These are phyloP conservation scores for Amazona guildingii DNA, from an alignment of 2,113 vertebrate species.

Conservation along the genomic window DNA sequence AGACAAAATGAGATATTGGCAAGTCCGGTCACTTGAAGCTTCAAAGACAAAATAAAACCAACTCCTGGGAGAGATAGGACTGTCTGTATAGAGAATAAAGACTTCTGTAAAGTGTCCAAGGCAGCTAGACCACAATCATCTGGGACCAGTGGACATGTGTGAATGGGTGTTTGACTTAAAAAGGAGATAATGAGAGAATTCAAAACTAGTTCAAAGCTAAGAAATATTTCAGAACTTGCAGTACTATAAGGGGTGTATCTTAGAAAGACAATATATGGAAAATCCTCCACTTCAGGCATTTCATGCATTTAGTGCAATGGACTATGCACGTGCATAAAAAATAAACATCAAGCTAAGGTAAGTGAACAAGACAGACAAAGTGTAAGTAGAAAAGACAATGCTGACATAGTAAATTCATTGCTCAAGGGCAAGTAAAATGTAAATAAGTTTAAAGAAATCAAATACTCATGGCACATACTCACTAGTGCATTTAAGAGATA, in stretches of 20 bases:
- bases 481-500: constrained; percentile 57
- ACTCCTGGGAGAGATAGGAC: neutral
- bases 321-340: constrained; percentile 39
- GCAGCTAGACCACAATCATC: neutral
- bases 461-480: constrained; percentile 48
- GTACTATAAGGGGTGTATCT: constrained; percentile 9
- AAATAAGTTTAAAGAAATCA: constrained; percentile 68
- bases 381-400: constrained; percentile 61
- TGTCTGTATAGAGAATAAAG: neutral
- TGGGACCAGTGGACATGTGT: neutral
- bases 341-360: constrained; percentile 63
- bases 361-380: constrained; percentile 52
- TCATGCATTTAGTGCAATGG: constrained; percentile 10
- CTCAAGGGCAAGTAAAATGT: constrained; percentile 53
- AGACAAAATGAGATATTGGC: neutral
- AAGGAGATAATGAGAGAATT: neutral
- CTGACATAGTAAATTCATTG: constrained; percentile 56
- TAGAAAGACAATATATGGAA: neutral
- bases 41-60: neutral
- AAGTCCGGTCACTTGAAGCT: neutral
- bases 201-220: neutral
- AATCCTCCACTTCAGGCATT: constrained; percentile 49
- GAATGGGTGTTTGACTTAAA: constrained; percentile 6
- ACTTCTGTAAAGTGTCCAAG: neutral
- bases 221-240: neutral